phyloP scores from a whole-genome alignment of 1,140 invertebrate species.

The Lerema accius region DNA sequence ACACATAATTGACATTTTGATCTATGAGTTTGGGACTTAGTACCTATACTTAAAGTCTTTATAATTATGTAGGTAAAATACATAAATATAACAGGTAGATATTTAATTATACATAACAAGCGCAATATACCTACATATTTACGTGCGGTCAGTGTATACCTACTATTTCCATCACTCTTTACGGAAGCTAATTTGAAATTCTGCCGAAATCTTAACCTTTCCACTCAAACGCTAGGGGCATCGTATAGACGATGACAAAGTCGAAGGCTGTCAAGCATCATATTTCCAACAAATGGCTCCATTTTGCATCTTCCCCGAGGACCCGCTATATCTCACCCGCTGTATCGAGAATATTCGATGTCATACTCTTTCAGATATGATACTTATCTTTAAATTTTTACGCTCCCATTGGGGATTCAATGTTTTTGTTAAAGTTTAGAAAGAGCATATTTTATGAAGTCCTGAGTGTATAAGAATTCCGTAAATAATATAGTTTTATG shows the following conservation, averaged over 20 bases:
- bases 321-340: constrained; percentile 16
- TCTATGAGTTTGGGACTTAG: no score
- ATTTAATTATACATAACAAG: no score
- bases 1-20: no score
- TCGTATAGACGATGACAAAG: constrained; percentile 25
- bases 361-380: constrained; percentile 15
- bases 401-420: constrained; percentile 5
- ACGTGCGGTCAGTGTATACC: neutral
- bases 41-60: no score
- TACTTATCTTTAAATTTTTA: constrained; percentile 16
- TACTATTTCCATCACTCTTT: neutral
- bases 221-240: neutral
- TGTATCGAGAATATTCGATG: constrained; percentile 29
- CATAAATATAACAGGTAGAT: no score
- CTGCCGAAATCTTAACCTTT: constrained; percentile 9
- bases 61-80: no score
- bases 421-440: neutral
- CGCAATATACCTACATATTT: neutral
- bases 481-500: neutral
- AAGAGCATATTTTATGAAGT: neutral
- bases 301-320: constrained; percentile 22
- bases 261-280: constrained; percentile 21
- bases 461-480: neutral
- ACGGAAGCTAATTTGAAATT: neutral
- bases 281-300: constrained; percentile 24